A percentile compares a stretch with the other conserved stretches of the same genome.
Conservation (phyloP, 35 echinoderm and acorn worm genomes). For the Lytechinus variegatus region DNA sequence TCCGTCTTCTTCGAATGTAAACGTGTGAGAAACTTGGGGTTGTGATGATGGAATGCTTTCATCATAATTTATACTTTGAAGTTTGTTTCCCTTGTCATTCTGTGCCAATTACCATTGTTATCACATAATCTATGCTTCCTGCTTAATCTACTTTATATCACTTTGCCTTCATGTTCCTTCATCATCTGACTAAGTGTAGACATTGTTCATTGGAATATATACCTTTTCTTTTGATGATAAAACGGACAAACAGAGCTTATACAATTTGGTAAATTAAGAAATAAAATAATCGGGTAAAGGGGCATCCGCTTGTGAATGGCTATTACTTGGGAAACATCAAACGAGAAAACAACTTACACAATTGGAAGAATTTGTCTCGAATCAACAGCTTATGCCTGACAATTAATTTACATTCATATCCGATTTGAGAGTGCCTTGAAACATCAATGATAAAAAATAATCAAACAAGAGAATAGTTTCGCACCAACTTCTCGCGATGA, state of each 20-base stretch:
- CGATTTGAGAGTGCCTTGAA: not conserved
- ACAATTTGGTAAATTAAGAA: not conserved
- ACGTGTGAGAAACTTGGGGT: not conserved
- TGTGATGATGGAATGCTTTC: not conserved
- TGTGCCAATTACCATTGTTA: not conserved
- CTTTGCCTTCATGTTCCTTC: not conserved
- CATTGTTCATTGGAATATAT: not conserved
- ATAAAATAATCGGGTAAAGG: not conserved
- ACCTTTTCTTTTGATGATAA: not conserved
- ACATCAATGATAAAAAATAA: not conserved
- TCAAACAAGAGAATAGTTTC: not conserved
- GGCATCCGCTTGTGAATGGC: not conserved
- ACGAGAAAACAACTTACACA: not conserved
- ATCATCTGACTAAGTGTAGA: not conserved
- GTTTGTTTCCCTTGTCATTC: not conserved
- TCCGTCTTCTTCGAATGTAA: no score
- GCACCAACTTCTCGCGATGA: slow-evolving; percentile 14
- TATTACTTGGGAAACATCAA: slow-evolving; percentile 19
- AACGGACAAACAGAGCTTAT: not conserved
- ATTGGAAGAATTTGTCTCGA: not conserved
- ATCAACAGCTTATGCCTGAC: not conserved
- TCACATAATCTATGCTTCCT: not conserved
- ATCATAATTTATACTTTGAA: not conserved
- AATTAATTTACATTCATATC: slow-evolving; percentile 20
- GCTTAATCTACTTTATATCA: not conserved